Conservation (phyloP, 2,888 invertebrate genomes). For the Zonitis immaculata region DNA sequence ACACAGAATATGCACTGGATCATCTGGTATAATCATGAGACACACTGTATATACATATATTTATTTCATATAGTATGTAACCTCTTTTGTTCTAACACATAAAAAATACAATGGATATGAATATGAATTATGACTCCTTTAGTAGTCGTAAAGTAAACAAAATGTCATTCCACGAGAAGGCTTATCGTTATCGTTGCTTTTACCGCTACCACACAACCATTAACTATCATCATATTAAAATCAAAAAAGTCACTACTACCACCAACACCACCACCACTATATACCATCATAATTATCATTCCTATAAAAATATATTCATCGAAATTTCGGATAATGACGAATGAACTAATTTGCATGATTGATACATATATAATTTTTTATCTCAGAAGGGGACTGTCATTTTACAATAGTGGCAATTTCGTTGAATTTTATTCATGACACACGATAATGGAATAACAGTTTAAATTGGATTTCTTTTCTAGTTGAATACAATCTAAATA, state of each 20-base stretch:
- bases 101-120: conserved; percentile 41
- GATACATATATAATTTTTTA: too few relatives aligned
- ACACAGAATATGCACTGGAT: too few relatives aligned
- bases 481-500: background rate
- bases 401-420: background rate
- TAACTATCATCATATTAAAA: conserved; percentile 20
- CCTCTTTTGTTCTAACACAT: conserved; percentile 25
- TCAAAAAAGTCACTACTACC: background rate
- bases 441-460: background rate
- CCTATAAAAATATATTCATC: background rate
- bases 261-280: conserved; percentile 1
- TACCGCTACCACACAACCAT: conserved; percentile 29
- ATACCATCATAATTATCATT: conserved; percentile 11
- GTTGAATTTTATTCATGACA: background rate
- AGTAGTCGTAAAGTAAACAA: conserved; percentile 47
- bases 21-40: too few relatives aligned
- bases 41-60: too few relatives aligned
- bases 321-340: background rate
- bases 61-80: background rate
- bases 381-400: background rate
- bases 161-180: conserved; percentile 47
- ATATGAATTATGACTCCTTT: conserved; percentile 46
- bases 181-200: conserved; percentile 47
- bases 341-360: background rate
- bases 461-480: background rate